These are phyloP conservation scores for Globodera ellingtonae DNA, from an alignment of 1,140 invertebrate species.

Conservation along the genomic window DNA sequence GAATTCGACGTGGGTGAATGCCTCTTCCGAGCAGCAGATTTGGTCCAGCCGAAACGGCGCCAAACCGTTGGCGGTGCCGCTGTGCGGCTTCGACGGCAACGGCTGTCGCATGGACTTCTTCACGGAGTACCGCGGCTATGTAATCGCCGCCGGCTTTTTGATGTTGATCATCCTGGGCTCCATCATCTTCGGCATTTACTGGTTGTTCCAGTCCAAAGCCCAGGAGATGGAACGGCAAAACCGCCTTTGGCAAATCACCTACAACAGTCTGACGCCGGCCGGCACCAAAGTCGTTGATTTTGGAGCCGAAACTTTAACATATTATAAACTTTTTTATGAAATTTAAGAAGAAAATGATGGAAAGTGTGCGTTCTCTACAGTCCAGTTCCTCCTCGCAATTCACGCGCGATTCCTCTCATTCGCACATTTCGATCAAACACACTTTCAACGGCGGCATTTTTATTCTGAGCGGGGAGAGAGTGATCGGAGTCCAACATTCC, in stretches of 20 bases:
- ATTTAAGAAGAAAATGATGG: constrained; percentile 3
- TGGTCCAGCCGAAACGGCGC: constrained; percentile 37
- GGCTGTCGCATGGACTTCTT: constrained; percentile 36
- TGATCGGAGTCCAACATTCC: not conserved
- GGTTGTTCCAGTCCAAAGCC: not conserved
- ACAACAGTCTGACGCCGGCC: not conserved
- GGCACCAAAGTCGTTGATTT: not conserved
- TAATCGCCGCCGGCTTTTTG: constrained; percentile 32
- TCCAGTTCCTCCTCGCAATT: not conserved
- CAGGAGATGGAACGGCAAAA: not conserved
- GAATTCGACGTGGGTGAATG: constrained; percentile 27
- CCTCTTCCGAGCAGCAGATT: constrained; percentile 36
- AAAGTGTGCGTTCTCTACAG: not conserved
- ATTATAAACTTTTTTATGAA: not conserved
- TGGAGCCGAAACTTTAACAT: not conserved
- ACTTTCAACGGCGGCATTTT: not conserved
- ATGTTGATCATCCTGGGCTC: constrained; percentile 24
- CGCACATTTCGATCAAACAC: not conserved
- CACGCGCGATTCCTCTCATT: not conserved
- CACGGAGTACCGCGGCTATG: not conserved
- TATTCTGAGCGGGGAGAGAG: not conserved
- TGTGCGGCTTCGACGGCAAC: constrained; percentile 42
- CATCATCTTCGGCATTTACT: not conserved
- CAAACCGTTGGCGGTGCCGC: constrained; percentile 37
- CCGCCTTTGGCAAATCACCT: not conserved